A percentile compares a stretch with the other conserved stretches of the same genome.
Evolutionary conservation across 2,113 vertebrate genomes (phyloP).

Genomic region (Podarcis raffonei): DNA sequence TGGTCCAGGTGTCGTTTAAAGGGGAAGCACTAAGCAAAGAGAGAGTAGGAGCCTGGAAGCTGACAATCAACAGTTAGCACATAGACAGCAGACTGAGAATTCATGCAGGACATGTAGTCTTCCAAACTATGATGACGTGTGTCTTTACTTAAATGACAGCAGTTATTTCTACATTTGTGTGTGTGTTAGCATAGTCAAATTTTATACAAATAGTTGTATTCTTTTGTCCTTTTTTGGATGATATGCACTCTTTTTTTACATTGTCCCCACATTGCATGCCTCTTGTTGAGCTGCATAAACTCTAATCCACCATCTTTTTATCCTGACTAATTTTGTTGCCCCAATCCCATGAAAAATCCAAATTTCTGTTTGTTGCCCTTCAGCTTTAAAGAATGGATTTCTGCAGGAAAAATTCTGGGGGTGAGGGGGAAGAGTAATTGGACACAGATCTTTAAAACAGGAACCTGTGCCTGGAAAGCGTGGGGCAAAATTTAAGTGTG

Average conservation of each 20-base stretch:
- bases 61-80: no score
- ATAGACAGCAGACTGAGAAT: no score
- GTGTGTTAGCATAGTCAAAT: neutral
- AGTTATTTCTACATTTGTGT: neutral
- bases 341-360: neutral
- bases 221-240: no score
- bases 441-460: no score
- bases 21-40: no score
- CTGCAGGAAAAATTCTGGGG: neutral
- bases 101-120: neutral
- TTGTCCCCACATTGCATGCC: neutral
- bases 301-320: neutral
- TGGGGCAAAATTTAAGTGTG: no score
- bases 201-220: neutral
- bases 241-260: neutral
- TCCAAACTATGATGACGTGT: neutral
- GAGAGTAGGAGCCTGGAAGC: no score
- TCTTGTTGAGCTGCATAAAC: neutral
- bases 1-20: no score
- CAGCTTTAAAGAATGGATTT: neutral
- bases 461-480: no score
- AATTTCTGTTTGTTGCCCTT: neutral
- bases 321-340: neutral
- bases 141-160: neutral
- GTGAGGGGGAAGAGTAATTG: neutral